Evolutionary conservation across 1,140 invertebrate species (phyloP).

Genomic region (Brachionus rotundiformis): DNA sequence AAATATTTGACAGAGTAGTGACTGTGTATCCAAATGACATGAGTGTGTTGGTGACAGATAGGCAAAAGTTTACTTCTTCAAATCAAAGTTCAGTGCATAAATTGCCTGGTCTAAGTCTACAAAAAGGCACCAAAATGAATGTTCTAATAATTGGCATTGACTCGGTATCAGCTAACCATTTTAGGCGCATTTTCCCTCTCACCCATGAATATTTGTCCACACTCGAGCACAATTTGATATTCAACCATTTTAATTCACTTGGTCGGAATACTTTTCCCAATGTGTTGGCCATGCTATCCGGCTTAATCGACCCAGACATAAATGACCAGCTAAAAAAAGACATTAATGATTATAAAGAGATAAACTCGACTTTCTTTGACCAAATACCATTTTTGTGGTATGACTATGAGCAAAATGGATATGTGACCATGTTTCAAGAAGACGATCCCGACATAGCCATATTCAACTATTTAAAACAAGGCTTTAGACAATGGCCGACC

Average conservation of each 20-base stretch:
- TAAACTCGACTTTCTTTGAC: conserved; percentile 55
- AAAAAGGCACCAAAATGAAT: conserved; percentile 55
- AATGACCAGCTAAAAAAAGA: not conserved
- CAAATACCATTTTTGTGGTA: conserved; percentile 66
- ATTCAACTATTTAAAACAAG: conserved; percentile 65
- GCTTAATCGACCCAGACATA: not conserved
- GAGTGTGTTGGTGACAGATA: not conserved
- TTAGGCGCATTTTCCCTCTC: conserved; percentile 77
- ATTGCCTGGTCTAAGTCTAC: not conserved
- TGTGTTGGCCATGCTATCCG: conserved; percentile 60
- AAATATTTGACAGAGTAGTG: not conserved
- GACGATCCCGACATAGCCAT: conserved; percentile 65
- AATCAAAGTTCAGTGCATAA: not conserved
- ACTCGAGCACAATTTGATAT: conserved; percentile 53
- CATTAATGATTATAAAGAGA: not conserved
- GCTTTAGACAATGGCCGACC: conserved; percentile 66
- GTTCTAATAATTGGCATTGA: conserved; percentile 82
- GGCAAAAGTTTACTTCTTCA: not conserved
- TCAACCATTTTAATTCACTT: conserved; percentile 62
- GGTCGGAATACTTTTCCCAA: conserved; percentile 64
- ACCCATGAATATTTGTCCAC: conserved; percentile 69
- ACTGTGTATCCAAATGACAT: conserved; percentile 13
- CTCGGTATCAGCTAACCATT: conserved; percentile 80
- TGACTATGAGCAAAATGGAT: conserved; percentile 63
- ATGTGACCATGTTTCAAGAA: conserved; percentile 66